phyloP scores from a whole-genome alignment of 2,797 vertebrate genomes.

The Sebastes itinus region DNA sequence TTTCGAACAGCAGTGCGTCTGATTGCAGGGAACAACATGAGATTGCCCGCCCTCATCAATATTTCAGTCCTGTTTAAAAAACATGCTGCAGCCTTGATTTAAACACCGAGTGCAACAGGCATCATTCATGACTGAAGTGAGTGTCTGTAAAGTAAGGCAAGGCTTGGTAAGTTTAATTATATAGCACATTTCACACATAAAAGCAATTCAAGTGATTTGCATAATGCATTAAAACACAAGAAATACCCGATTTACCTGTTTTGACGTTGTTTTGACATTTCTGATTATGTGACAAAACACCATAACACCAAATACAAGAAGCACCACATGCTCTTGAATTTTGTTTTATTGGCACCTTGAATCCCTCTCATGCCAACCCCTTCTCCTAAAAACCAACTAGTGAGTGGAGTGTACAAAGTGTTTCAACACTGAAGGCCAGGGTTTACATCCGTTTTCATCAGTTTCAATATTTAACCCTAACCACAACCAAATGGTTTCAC shows the following conservation, averaged over 20 bases:
- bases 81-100: conserved; percentile 1
- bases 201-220: background rate
- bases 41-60: conserved; percentile 2
- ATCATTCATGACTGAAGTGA: background rate
- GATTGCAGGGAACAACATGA: conserved; percentile 27
- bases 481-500: background rate
- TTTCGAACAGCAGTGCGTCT: conserved; percentile 29
- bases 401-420: background rate
- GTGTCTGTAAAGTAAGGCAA: background rate
- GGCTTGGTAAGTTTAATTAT: background rate
- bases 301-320: conserved; percentile 20
- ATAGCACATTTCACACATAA: background rate
- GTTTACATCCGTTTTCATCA: background rate
- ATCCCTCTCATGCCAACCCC: background rate
- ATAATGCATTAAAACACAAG: background rate
- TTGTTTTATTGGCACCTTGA: background rate
- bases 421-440: background rate
- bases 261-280: background rate
- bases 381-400: background rate
- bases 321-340: background rate
- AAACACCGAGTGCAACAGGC: background rate
- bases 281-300: background rate
- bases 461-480: background rate
- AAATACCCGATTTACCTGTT: background rate
- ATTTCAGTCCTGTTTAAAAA: conserved; percentile 12